These are phyloP conservation scores for Ranitomeya variabilis DNA, from an alignment of 2,113 vertebrate species.

Conservation along the genomic window DNA sequence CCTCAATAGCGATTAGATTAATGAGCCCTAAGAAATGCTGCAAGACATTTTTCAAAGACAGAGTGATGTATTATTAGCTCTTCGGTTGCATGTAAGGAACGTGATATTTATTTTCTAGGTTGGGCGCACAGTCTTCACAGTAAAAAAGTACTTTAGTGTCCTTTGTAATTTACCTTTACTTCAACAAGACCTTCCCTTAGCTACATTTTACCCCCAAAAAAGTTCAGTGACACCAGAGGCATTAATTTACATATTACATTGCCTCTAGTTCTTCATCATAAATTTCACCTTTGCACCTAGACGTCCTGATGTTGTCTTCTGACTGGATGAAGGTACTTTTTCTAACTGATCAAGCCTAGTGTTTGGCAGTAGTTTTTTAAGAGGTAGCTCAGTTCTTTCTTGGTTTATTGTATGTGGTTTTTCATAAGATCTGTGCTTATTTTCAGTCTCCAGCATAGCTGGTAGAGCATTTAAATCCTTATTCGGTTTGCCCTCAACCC, in stretches of 20 bases:
- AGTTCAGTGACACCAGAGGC: not conserved
- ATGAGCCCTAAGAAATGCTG: not conserved
- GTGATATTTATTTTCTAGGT: not conserved
- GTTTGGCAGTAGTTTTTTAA: not conserved
- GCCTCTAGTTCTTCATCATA: not conserved
- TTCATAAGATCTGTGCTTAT: not conserved
- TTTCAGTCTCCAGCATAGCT: not conserved
- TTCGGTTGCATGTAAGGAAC: not conserved
- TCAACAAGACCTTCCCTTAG: not conserved
- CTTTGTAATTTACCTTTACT: not conserved
- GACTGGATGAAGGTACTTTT: not conserved
- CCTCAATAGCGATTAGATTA: not conserved
- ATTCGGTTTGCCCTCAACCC: not conserved
- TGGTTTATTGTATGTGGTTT: not conserved
- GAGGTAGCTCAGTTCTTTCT: not conserved
- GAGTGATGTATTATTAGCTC: not conserved
- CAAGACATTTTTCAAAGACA: not conserved
- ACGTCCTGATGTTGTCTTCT: not conserved
- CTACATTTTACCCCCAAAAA: not conserved
- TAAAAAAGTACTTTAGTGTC: not conserved
- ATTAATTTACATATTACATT: not conserved
- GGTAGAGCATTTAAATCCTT: not conserved
- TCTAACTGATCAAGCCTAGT: not conserved
- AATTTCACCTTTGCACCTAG: not conserved
- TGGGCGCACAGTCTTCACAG: not conserved